Evolutionary conservation across 2,888 invertebrate species (phyloP), one percentile per base, ranked within the genome.

Genomic region (Mesopsocus fuscifrons): DNA sequence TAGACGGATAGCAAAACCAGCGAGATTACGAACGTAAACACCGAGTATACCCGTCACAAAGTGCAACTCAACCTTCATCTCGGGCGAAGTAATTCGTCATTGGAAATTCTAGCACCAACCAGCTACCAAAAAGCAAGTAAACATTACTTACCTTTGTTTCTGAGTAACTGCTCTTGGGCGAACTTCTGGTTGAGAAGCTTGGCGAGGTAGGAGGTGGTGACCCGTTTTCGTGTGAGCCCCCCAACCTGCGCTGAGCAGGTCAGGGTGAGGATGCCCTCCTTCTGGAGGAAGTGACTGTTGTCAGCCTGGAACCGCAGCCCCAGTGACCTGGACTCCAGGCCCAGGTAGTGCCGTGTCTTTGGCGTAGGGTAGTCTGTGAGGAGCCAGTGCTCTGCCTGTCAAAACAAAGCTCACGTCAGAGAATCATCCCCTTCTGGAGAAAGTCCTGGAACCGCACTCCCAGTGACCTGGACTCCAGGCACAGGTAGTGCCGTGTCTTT

Each of bases 281-380:
- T 38, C 38, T 20, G 18, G 15, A 21, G n/a, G 20, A 38, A 38
- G 20, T 38, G 38, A 20, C 20, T 38, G 38, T 38, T 17, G 38
- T 38, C 38, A 38, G 20, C 38, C 21, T 38, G 38, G 38, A 38
- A 38, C n/a, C 13, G n/a, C 17, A 38, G 20, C 21, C 38, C 38
- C 38, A 38, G 20, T 5, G 18, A 20, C 20, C 20, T 20, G 20
- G 20, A 6, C 20, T 18, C 6, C 38, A 38, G 38, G 9, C 4
- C 11, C 20, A 20, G 20, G 17, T 5, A 16, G 8, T 6, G 8
- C 4, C 21, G 17, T 4, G 17, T 21, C 18, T 5, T 18, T 17
- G 38, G 17, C 13, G 4, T 3, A 9, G 3, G 5, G 38, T 38
- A 38, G 3, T 5, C 5, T 18, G 9, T 18, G 18, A 38, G 11